A percentile compares a stretch with the other conserved stretches of the same genome.
Evolutionary conservation across 2,797 vertebrate genomes (phyloP).

Genomic region (Intellagama lesueurii): DNA sequence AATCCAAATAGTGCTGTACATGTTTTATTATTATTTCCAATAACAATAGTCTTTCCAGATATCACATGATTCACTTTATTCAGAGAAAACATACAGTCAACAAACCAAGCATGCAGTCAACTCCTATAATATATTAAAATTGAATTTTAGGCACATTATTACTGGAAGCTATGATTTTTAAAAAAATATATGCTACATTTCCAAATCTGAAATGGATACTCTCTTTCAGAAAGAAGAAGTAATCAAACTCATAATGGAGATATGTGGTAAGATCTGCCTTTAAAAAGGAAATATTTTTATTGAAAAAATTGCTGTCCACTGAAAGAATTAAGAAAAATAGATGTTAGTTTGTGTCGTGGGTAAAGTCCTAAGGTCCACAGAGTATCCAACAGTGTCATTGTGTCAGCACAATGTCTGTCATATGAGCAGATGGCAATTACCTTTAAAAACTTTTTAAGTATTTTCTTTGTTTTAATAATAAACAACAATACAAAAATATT

Average conservation of each 20-base stretch:
- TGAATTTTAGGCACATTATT: background rate
- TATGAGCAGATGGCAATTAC: no score
- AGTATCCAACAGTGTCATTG: background rate
- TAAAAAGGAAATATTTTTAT: constrained; percentile 11
- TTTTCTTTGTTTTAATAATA: no score
- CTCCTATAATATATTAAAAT: background rate
- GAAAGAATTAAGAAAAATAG: background rate
- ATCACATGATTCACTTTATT: background rate
- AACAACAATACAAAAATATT: no score
- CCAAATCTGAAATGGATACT: background rate
- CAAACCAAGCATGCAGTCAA: background rate
- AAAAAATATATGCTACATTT: background rate
- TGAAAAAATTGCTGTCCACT: constrained; percentile 13
- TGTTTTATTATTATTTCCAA: background rate
- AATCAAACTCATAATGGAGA: constrained; percentile 85
- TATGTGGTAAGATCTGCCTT: constrained; percentile 86
- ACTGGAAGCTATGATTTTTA: background rate
- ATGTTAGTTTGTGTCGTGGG: background rate
- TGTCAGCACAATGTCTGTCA: no score
- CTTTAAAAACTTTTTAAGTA: no score
- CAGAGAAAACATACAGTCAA: background rate
- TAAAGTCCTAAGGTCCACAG: background rate
- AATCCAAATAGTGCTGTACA: background rate
- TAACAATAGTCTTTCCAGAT: background rate
- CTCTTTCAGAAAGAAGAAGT: constrained; percentile 85